phyloP scores from a whole-genome alignment of 2,797 vertebrate genomes.

The Sebastes iracundus region DNA sequence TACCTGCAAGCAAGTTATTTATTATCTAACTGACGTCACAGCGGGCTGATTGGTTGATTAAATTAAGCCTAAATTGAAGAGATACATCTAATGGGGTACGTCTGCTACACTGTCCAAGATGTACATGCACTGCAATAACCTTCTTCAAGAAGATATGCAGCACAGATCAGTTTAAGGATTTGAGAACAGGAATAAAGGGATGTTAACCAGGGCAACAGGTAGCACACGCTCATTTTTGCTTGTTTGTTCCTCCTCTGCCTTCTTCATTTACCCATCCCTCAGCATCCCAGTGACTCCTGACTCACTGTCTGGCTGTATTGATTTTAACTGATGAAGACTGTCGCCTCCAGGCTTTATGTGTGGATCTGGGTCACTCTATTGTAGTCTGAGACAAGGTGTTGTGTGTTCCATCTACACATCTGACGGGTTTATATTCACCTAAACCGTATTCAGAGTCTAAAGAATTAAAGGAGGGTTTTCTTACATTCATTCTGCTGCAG shows the following conservation, averaged over 20 bases:
- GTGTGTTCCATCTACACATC: constrained; percentile 11
- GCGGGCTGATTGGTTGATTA: constrained; percentile 22
- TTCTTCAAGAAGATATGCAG: not conserved
- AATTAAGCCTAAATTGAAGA: constrained; percentile 7
- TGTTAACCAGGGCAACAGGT: not conserved
- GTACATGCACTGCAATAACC: not conserved
- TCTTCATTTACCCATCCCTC: not conserved
- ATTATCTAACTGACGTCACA: constrained; percentile 42
- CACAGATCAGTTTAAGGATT: not conserved
- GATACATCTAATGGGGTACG: constrained; percentile 2
- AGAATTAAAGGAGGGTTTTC: constrained; percentile 20
- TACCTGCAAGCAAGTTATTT: constrained; percentile 12
- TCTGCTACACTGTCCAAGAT: not conserved
- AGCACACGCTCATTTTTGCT: not conserved
- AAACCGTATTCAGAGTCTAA: constrained; percentile 4
- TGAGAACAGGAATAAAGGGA: not conserved
- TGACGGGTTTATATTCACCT: not conserved
- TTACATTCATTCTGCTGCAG: constrained; percentile 12
- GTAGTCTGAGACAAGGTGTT: not conserved
- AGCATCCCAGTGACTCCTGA: not conserved
- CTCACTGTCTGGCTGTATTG: constrained; percentile 15
- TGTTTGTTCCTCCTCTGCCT: not conserved
- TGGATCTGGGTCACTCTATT: constrained; percentile 34
- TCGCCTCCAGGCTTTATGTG: not conserved
- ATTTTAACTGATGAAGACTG: not conserved